Base-by-base conservation (phyloP, 2,113 vertebrate species). In the Phocoena phocoena region DNA sequence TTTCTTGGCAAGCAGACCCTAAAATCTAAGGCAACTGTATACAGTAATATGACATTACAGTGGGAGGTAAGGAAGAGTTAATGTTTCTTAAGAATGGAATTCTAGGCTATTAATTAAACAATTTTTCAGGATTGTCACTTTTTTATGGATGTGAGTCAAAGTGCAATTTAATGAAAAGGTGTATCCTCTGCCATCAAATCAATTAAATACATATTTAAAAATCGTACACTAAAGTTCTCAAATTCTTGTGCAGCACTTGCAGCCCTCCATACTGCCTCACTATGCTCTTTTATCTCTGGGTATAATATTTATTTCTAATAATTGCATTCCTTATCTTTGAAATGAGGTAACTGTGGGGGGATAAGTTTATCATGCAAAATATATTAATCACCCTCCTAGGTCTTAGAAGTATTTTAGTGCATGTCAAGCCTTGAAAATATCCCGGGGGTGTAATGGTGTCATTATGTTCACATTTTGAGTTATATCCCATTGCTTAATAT, bases 281-380 rank as follows among this genome's bases (percentile, higher is more conserved):
- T 44, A 28, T 82, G 11, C 1, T 76, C 26, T 77, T 53, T 82
- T 83, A 68, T 67, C 2, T 44, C 41, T 85, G 15, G 21, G 2
- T 47, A 4, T 41, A 65, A 89, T 97, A 93, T 96, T 94, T 85
- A 92, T 88, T 98, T 98, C 14, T 47, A 97, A 88, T 90, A 63
- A 74, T 50, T 65, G 20, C 23, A 70, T 38, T 31, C 88, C 38
- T 97, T 92, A 67, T 93, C n/a, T 81, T 94, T 97, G 36, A 96
- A 95, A 88, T 65, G 65, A 95, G 58, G 33, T 38, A 82, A 88
- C 8, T 65, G 4, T 70, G 2, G 20, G 67, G 67, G 53, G 15
- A 41, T 63, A 89, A 77, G 18, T 6, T 47, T 95, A 77, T 60
- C 31, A 86, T 38, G 70, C 67, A 50, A 73, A 91, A 83, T 65